A percentile compares a stretch with the other conserved stretches of the same genome.
Conservation (phyloP, 2,797 vertebrate genomes). For the Graptemys geographica region DNA sequence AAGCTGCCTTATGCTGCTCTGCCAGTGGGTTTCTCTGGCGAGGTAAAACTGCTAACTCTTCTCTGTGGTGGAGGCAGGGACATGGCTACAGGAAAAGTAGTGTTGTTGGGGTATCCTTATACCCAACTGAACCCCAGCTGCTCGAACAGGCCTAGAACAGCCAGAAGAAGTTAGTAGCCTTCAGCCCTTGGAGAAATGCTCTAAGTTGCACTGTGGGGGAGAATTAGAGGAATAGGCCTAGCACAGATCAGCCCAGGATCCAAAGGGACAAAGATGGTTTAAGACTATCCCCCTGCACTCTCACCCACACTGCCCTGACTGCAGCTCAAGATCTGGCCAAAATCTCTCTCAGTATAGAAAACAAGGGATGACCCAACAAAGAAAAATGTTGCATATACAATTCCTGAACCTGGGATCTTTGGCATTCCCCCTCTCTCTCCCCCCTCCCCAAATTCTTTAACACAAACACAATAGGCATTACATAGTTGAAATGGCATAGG, state of each 20-base stretch:
- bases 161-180: neutral
- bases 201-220: neutral
- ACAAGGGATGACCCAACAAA: neutral
- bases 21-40: neutral
- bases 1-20: neutral
- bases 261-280: neutral
- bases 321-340: neutral
- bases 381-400: neutral
- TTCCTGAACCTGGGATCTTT: neutral
- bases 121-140: neutral
- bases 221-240: neutral
- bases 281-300: neutral
- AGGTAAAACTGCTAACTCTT: neutral
- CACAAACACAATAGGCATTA: neutral
- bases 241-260: neutral
- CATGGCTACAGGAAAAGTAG: neutral
- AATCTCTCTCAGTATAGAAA: neutral
- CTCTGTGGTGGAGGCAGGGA: neutral
- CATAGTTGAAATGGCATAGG: conserved; percentile 20
- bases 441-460: neutral
- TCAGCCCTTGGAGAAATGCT: neutral
- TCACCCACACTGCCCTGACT: no score
- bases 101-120: neutral
- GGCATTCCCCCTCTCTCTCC: neutral
- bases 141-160: neutral